Conservation (phyloP, 2,888 invertebrate species). For the Acheta domesticus region DNA sequence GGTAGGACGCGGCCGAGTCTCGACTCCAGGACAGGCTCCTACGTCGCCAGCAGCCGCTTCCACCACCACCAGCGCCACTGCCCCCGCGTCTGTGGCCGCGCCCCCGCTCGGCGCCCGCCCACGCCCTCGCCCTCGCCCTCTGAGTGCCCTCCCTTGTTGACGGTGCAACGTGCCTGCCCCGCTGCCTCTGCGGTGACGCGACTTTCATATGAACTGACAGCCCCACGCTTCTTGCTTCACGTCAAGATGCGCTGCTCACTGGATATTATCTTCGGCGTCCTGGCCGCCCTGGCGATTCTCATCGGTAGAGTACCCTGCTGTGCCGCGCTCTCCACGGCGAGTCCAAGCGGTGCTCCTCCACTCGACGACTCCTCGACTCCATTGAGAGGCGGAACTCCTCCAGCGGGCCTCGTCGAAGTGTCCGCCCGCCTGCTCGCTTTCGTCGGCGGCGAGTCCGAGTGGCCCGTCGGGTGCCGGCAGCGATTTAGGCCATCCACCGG, state of each 20-base stretch:
- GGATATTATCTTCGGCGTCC: neutral
- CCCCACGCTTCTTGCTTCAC: neutral
- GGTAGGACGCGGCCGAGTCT: constrained; percentile 4
- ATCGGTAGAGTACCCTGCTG: neutral
- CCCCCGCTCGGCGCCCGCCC: too few species aligned
- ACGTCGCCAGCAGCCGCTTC: neutral
- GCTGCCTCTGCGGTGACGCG: too few species aligned
- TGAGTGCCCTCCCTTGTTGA: too few species aligned
- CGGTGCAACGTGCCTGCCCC: too few species aligned
- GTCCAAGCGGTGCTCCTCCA: too few species aligned
- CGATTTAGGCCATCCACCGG: neutral
- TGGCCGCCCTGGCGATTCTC: neutral
- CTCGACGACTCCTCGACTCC: too few species aligned
- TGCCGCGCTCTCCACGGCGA: neutral
- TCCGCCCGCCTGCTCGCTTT: too few species aligned
- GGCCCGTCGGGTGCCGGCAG: too few species aligned
- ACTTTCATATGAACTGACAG: neutral
- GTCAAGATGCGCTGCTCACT: neutral
- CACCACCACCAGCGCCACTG: neutral
- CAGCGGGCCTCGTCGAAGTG: too few species aligned
- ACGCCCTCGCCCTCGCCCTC: too few species aligned
- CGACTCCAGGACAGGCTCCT: neutral
- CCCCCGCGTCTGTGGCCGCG: neutral
- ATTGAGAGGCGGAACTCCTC: too few species aligned
- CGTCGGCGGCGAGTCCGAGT: too few species aligned